Conservation (phyloP, 2,113 vertebrate genomes). For the Pteropus alecto region DNA sequence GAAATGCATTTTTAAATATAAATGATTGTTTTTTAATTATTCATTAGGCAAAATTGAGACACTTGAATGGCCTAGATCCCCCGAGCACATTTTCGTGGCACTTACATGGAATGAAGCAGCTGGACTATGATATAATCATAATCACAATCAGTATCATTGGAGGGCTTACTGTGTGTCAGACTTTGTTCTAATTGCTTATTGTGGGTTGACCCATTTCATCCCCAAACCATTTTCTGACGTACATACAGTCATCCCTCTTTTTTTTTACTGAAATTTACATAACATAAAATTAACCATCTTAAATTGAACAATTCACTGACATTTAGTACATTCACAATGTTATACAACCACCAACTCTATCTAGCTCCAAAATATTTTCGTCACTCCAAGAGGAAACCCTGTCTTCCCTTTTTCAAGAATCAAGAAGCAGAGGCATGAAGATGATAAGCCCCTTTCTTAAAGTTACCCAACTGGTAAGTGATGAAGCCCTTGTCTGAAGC, state of each 20-base stretch:
- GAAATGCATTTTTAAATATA: constrained; percentile 21
- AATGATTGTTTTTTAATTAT: constrained; percentile 28
- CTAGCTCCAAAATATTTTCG: not conserved
- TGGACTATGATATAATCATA: not conserved
- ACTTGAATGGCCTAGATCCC: not conserved
- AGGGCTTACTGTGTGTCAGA: not conserved
- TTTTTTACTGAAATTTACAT: not conserved
- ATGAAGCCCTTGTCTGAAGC: not conserved
- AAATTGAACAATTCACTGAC: not conserved
- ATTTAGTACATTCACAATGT: not conserved
- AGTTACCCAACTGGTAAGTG: not conserved
- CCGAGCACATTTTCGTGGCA: constrained; percentile 19
- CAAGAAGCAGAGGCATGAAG: not conserved
- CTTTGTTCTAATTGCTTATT: not conserved
- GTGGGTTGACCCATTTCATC: not conserved
- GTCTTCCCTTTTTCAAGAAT: not conserved
- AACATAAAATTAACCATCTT: not conserved
- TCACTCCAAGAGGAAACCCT: not conserved
- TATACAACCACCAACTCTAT: not conserved
- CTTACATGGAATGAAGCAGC: not conserved
- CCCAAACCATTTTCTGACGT: not conserved
- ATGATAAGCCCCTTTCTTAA: not conserved
- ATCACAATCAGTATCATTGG: not conserved
- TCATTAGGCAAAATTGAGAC: constrained; percentile 20
- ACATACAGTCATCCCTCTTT: not conserved